Base-by-base conservation (phyloP, 1,140 invertebrate genomes). In the Tachypleus tridentatus region DNA sequence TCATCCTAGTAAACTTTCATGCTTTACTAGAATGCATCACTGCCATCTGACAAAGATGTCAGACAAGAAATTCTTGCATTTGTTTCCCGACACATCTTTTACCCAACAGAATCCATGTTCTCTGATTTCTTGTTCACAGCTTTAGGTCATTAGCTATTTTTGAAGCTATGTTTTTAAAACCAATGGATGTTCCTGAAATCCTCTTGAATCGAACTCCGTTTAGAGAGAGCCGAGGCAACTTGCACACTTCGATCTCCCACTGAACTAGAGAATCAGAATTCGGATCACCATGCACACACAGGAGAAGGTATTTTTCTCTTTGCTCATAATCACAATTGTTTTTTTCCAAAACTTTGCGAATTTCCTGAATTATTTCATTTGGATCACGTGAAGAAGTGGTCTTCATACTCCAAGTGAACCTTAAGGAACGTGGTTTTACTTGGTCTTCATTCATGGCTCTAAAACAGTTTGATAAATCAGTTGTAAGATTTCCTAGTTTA, bases 341-440 rank as follows among this genome's bases (percentile, higher is more conserved):
- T 65, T 92, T 91, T 78, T 99, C 96, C 74, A 99, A 82, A 71
- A 95, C 94, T 85, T 98, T 98, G 71, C 93, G 85, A 74, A 99
- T 99, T 84, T 99, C 97, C 63, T 91, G 88, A 93, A 99, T 98
- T 76, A 99, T 99, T 79, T 98, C 96, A 75, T 96, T 93, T 53
- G 97, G 97, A 78, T 98, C 93, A 77, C 97, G 82, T 59, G 93
- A 93, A 69, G 93, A 98, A 8, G 97, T 99, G 52, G 97, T 99
- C 82, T 99, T 99, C 97, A 99, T 99, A 74, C 94, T 98, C 97
- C 97, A 99, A 56, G 97, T 99, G 80, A 99, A 99, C 67, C 97
- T 86, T 64, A 98, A 81, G 66, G 95, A 97, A 59, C 95, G 83
- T 51, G 95, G 95, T 79, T 98, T 98, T 63, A 95, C 89, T 74